Evolutionary conservation across 2,888 invertebrate genomes (phyloP).

Genomic region (Eledona agricola): DNA sequence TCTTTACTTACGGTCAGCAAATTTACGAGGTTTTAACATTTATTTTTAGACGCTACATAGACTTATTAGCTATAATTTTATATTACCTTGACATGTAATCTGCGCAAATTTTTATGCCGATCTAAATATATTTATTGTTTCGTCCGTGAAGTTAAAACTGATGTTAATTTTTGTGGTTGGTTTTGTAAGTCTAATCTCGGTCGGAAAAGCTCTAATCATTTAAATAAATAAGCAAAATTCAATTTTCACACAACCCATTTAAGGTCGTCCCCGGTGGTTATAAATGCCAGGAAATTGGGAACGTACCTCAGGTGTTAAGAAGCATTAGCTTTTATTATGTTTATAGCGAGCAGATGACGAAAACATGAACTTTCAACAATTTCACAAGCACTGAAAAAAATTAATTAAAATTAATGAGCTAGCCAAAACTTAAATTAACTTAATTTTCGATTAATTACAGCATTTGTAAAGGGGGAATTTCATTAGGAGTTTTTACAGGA

Average conservation of each 20-base stretch:
- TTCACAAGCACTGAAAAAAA: neutral
- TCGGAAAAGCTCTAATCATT: too few relatives aligned
- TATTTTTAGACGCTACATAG: conserved; percentile 15
- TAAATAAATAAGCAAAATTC: too few relatives aligned
- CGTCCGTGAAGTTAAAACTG: neutral
- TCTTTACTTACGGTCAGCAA: conserved; percentile 1
- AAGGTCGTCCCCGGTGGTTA: too few relatives aligned
- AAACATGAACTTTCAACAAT: neutral
- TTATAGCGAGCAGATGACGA: neutral
- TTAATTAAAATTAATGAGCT: conserved; percentile 18
- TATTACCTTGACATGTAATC: conserved; percentile 15
- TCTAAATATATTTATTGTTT: neutral
- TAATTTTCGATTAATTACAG: too few relatives aligned
- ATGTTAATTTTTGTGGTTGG: conserved; percentile 1
- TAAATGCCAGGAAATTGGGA: too few relatives aligned
- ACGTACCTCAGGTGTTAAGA: too few relatives aligned
- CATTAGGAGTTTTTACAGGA: conserved; percentile 14
- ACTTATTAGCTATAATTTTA: conserved; percentile 11
- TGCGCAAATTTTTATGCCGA: too few relatives aligned
- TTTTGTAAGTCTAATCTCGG: neutral
- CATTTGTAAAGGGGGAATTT: too few relatives aligned
- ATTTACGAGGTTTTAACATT: conserved; percentile 4
- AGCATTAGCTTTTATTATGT: neutral
- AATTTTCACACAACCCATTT: too few relatives aligned
- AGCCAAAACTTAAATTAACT: too few relatives aligned